A percentile compares a stretch with the other conserved stretches of the same genome.
phyloP scores from a whole-genome alignment of 2,113 vertebrate genomes.

The Panthera uncia region DNA sequence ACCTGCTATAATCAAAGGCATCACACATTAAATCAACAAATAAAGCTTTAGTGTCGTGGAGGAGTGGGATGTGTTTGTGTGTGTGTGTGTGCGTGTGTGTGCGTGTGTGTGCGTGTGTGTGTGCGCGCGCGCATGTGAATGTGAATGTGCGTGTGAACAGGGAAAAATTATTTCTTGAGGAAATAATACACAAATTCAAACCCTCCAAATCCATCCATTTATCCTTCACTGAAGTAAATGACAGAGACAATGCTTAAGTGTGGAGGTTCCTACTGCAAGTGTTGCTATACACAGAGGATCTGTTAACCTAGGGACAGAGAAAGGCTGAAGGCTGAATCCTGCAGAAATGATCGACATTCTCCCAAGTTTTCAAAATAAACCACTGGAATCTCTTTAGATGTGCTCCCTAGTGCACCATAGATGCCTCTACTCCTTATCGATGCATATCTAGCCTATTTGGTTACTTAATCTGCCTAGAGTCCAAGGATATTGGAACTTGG shows the following conservation, averaged over 20 bases:
- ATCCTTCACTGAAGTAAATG: neutral
- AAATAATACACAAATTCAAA: neutral
- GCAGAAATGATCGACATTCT: neutral
- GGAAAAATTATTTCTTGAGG: neutral
- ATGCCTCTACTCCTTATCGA: neutral
- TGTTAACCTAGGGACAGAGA: neutral
- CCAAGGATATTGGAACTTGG: neutral
- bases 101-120: neutral
- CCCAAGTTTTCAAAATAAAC: neutral
- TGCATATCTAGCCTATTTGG: neutral
- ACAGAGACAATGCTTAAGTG: neutral
- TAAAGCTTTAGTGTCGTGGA: neutral
- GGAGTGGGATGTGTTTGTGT: neutral
- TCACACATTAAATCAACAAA: neutral
- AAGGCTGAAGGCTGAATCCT: neutral
- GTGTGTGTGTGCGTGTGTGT: neutral
- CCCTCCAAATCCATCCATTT: neutral
- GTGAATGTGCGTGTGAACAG: neutral
- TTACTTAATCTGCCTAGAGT: too few relatives aligned
- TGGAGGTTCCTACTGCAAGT: neutral
- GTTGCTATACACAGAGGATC: neutral
- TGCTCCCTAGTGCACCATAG: fast-evolving
- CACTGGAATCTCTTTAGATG: neutral
- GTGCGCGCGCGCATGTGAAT: neutral
- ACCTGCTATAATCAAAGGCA: neutral